Conservation (phyloP, 2,797 vertebrate species). For the Poecilia gillii region DNA sequence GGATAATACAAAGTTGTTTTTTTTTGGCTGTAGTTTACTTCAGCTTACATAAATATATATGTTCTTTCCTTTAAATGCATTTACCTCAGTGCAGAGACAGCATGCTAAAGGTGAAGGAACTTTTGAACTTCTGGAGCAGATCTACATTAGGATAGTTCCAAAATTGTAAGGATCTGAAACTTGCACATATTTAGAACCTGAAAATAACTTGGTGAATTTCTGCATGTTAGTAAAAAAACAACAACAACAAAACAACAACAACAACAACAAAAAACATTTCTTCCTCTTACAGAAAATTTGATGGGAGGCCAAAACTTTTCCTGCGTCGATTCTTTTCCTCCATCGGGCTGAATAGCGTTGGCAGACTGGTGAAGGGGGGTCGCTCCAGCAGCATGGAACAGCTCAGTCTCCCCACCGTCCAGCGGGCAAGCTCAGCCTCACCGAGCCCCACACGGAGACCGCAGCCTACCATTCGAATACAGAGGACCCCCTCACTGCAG, state of each 20-base stretch:
- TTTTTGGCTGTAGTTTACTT: not conserved
- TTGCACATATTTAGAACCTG: not conserved
- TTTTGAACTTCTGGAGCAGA: not conserved
- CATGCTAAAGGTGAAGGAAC: not conserved
- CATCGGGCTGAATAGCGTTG: slow-evolving; percentile 83
- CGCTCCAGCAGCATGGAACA: slow-evolving; percentile 87
- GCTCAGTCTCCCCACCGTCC: slow-evolving; percentile 67
- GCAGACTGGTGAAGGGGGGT: slow-evolving; percentile 79
- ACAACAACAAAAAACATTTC: not conserved
- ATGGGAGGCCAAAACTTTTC: slow-evolving; percentile 81
- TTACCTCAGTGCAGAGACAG: not conserved
- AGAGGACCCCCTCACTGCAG: slow-evolving; percentile 84
- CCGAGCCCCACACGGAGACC: slow-evolving; percentile 76
- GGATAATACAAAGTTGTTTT: not conserved
- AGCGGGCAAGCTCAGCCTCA: slow-evolving; percentile 64
- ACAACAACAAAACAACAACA: not conserved
- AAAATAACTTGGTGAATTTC: not conserved
- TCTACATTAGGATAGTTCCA: not conserved
- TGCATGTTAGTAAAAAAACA: not conserved
- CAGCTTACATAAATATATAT: not conserved
- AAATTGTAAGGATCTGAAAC: not conserved
- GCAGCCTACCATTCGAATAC: slow-evolving; percentile 66
- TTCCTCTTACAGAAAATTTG: slow-evolving; percentile 66
- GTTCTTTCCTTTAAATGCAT: not conserved
- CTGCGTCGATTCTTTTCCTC: slow-evolving; percentile 85